phyloP scores from a whole-genome alignment of 2,113 vertebrate genomes.

The Nansenia antarctica region DNA sequence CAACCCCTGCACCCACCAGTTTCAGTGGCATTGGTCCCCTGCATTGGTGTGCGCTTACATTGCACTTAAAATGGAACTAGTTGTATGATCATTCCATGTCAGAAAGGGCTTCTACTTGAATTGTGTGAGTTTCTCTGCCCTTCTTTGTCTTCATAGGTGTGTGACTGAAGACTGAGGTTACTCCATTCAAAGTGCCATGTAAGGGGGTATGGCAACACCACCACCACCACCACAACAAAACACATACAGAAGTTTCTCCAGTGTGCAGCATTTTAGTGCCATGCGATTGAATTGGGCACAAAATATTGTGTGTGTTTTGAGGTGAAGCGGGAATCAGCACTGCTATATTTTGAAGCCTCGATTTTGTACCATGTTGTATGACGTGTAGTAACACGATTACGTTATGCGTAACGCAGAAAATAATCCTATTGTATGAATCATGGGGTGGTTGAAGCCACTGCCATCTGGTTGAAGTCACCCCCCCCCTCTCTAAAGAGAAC shows the following conservation, averaged over 20 bases:
- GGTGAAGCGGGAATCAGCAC: too few relatives aligned
- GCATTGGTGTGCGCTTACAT: slow-evolving; percentile 39
- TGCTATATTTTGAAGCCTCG: slow-evolving; percentile 42
- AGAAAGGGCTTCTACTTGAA: slow-evolving; percentile 66
- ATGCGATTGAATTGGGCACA: slow-evolving; percentile 51
- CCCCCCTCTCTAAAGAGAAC: background rate
- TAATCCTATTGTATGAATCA: background rate
- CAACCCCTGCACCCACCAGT: background rate
- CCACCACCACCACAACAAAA: background rate
- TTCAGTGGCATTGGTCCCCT: slow-evolving; percentile 11
- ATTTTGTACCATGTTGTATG: slow-evolving; percentile 28
- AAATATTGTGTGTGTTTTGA: slow-evolving; percentile 55
- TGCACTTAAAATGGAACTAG: slow-evolving; percentile 56
- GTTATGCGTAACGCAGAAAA: background rate
- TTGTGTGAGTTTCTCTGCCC: slow-evolving; percentile 28
- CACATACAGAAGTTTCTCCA: slow-evolving; percentile 32
- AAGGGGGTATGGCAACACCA: background rate
- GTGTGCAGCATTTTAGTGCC: slow-evolving; percentile 49
- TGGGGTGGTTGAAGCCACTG: too few relatives aligned
- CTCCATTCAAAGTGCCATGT: slow-evolving; percentile 55
- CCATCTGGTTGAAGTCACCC: background rate
- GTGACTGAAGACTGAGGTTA: slow-evolving; percentile 14
- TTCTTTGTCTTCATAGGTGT: slow-evolving; percentile 24
- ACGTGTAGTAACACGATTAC: background rate
- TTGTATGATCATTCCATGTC: slow-evolving; percentile 64